Percentiles rank a stretch among this genome's conserved stretches.
Conservation (phyloP, 2,113 vertebrate genomes). For the Tyrannus savana region DNA sequence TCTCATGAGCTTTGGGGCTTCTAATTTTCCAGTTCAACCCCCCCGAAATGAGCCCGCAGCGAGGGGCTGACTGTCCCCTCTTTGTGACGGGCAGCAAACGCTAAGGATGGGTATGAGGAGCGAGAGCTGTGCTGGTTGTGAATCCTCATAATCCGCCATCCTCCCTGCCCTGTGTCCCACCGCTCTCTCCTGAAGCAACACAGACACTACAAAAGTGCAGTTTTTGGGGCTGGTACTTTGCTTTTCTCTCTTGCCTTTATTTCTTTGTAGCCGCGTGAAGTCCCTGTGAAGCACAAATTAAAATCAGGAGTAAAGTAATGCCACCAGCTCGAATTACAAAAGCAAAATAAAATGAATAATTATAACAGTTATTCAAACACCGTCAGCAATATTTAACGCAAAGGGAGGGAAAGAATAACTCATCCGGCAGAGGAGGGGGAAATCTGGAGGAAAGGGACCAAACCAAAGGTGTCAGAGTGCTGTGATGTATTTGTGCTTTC, state of each 20-base stretch:
- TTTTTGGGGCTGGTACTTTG: not conserved
- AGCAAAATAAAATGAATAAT: not conserved
- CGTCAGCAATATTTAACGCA: not conserved
- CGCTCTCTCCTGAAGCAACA: not conserved
- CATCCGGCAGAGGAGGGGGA: not conserved
- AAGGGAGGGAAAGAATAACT: not conserved
- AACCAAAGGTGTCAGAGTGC: not conserved
- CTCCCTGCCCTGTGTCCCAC: not conserved
- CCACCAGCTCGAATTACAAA: not conserved
- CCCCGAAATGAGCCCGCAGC: not conserved
- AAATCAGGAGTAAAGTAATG: not conserved
- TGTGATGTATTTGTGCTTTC: not conserved
- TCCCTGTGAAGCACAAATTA: no score
- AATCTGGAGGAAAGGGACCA: no score
- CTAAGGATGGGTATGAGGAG: rapidly evolving
- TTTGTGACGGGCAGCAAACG: rapidly evolving
- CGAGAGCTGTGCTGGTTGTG: not conserved
- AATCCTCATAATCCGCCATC: not conserved
- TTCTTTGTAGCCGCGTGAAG: not conserved
- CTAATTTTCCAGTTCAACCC: not conserved
- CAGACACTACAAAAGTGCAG: rapidly evolving
- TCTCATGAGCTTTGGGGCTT: not conserved
- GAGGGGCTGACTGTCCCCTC: not conserved
- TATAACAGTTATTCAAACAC: not conserved
- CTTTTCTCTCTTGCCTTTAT: not conserved